Evolutionary conservation across 1,140 invertebrate species (phyloP), one percentile per base, ranked within the genome.

Genomic region (Parapsyche elsis): DNA sequence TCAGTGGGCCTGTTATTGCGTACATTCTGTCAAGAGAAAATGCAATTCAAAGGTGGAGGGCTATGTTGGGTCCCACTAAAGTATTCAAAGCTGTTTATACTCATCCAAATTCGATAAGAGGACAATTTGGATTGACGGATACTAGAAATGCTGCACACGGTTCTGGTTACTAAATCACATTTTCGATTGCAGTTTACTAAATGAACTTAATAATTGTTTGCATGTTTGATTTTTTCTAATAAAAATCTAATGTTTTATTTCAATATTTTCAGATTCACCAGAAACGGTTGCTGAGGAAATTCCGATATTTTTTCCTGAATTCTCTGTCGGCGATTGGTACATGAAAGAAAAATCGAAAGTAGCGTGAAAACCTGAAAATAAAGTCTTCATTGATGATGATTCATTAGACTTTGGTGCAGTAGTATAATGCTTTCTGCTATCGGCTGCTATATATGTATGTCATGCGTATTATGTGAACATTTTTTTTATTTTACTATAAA

Each of bases 71-170:
- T 0, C 96, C 96, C 0, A 98, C 96, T 0, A 97, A 96, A 90
- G 93, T 94, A 0, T 95, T 91, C 85, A 92, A 93, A 85, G 92
- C 95, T 16, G 92, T 96, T 78, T 95, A 93, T 86, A 92, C 91
- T 84, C 90, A 93, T 64, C 96, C 96, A 1, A 84, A 93, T 74
- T 92, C 92, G 81, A 92, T 98, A 76, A 89, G 97, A 84, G 95
- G 94, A 0, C 88, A 90, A 84, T 97, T 93, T 90, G 97, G 97
- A 0, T 86, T 97, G 1, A 95, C 96, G 0, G 96, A 98, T 87
- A 98, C 97, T 0, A 93, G 96, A 85, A 98, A 98, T 90, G 95
- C 94, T 19, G 92, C 93, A 67, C 96, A 98, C 89, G 96, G 96
- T 44, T 97, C 96, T 87, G 95, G 94, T 95, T 86, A 84, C 71